Evolutionary conservation across 1,140 invertebrate genomes (phyloP).

Genomic region (Linepithema humile): DNA sequence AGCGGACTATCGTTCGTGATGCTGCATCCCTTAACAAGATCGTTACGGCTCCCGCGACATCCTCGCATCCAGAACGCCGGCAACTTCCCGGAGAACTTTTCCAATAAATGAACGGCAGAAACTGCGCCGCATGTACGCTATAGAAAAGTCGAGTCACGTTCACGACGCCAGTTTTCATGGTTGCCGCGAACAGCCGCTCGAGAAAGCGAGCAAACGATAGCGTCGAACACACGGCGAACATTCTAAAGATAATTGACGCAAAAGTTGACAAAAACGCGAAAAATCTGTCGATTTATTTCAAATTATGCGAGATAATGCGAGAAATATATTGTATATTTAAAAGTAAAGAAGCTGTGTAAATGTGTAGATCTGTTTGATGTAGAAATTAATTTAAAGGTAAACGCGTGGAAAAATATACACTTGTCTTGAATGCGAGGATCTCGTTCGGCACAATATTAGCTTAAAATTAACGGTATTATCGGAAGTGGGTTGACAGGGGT

Average conservation of each 20-base stretch:
- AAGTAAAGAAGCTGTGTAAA: too few species aligned
- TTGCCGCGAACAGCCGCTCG: neutral
- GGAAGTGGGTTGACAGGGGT: conserved; percentile 72
- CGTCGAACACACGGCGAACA: neutral
- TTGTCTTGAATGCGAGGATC: conserved; percentile 53
- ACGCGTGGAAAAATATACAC: neutral
- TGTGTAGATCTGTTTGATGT: too few species aligned
- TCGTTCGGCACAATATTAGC: conserved; percentile 36
- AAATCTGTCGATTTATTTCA: neutral
- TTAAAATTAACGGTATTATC: conserved; percentile 66
- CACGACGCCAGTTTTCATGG: neutral
- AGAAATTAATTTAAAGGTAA: too few species aligned
- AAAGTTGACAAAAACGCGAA: neutral
- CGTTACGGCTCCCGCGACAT: conserved; percentile 45
- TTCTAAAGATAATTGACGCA: conserved; percentile 38
- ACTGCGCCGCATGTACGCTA: neutral
- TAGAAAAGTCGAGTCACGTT: conserved; percentile 45
- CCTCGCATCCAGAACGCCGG: conserved; percentile 45
- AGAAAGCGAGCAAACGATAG: neutral
- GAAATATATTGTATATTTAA: too few species aligned
- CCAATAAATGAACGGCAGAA: conserved; percentile 38
- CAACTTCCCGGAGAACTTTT: conserved; percentile 32
- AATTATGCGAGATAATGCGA: neutral
- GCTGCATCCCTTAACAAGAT: conserved; percentile 48
- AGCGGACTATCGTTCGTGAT: neutral